Base-by-base conservation (phyloP, 2,113 vertebrate genomes). In the Esox niger region DNA sequence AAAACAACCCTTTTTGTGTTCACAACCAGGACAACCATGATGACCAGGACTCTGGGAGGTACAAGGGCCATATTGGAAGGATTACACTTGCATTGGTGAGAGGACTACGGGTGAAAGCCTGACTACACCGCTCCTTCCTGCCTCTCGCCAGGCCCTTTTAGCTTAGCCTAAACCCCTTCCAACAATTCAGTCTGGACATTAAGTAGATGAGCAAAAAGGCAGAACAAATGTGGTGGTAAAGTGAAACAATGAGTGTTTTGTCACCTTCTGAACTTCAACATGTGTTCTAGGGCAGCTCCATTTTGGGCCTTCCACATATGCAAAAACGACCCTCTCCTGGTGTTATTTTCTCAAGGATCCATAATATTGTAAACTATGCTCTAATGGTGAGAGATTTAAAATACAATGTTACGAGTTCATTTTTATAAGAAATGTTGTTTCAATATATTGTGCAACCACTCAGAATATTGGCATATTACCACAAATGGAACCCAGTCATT, bases 91-190 rank as follows among this genome's bases (percentile, higher is more conserved):
- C 32, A 26, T 64, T 38, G 61, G 30, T 54, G 64, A 72, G 64
- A 62, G 54, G 68, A 69, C 71, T 62, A 32, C 27, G 31, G 47
- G 70, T 30, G 64, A 64, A 73, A 66, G 33, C 69, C 25, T 15
- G 66, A 54, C 54, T 60, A 15, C 52, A 56, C 64, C 62, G 64
- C 71, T 76, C 68, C 72, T 73, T 73, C 68, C 55, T 62, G 70
- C 68, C 78, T 75, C 74, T 64, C 62, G 61, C 63, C 64, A 62
- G 69, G n/a, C 64, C 61, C 62, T 74, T 76, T 77, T 76, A 80
- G 63, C 66, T 55, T 43, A 61, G 43, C 47, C 4, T 23, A 63
- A 59, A 58, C 27, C 75, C 70, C 43, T 62, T 69, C 23, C 31
- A 55, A 65, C 56, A 54, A 23, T 62, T 54, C 60, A 57, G 43